Percentiles rank a stretch among this genome's conserved stretches.
phyloP scores from a whole-genome alignment of 2,113 vertebrate genomes.

The Saguinus imperator region DNA sequence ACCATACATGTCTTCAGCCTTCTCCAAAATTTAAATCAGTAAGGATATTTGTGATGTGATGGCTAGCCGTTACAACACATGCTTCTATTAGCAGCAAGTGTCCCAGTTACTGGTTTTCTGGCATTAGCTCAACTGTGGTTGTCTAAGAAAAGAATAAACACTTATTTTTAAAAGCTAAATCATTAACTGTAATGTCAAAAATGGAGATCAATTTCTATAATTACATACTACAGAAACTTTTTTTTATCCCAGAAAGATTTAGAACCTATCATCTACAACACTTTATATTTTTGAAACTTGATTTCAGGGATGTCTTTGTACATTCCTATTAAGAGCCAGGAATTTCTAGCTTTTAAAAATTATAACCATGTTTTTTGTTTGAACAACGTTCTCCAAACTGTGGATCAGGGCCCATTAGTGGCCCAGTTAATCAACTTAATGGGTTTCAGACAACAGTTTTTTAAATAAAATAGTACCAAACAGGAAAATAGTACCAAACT shows the following conservation, averaged over 20 bases:
- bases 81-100: slow-evolving; percentile 62
- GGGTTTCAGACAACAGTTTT: background rate
- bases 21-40: slow-evolving; percentile 55
- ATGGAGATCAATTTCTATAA: slow-evolving; percentile 64
- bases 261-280: slow-evolving; percentile 30
- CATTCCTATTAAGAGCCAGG: background rate
- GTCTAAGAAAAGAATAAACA: slow-evolving; percentile 68
- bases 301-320: slow-evolving; percentile 34
- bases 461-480: background rate
- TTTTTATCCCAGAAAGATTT: slow-evolving; percentile 53
- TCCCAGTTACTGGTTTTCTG: slow-evolving; percentile 73
- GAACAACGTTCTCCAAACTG: background rate
- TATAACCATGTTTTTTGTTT: background rate
- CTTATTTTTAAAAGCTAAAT: slow-evolving; percentile 67
- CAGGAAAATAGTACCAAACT: background rate
- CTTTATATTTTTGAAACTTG: slow-evolving; percentile 40
- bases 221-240: slow-evolving; percentile 57
- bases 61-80: slow-evolving; percentile 50
- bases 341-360: slow-evolving; percentile 41
- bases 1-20: background rate
- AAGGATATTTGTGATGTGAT: slow-evolving; percentile 53
- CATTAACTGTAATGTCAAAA: slow-evolving; percentile 70
- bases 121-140: slow-evolving; percentile 58
- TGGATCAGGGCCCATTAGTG: background rate
- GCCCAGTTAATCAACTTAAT: background rate